Evolutionary conservation across 2,113 vertebrate genomes (phyloP).

Genomic region (Xyrauchen texanus): DNA sequence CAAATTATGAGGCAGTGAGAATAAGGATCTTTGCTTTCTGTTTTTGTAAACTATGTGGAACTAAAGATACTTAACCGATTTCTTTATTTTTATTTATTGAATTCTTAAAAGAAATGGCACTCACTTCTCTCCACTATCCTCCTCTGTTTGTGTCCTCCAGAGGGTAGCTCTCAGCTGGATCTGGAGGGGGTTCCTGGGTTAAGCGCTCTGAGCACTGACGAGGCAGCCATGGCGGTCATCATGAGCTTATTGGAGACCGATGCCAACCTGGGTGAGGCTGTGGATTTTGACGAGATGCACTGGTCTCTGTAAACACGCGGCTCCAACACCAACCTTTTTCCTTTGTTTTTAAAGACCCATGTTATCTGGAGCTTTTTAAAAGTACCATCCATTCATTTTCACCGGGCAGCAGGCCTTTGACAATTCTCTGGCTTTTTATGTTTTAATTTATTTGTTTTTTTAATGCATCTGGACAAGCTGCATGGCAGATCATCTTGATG

Average conservation of each 20-base stretch:
- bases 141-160: conserved; percentile 60
- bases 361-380: conserved; percentile 31
- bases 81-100: neutral
- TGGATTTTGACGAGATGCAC: conserved; percentile 84
- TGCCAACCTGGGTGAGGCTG: conserved; percentile 80
- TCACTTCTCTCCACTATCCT: neutral
- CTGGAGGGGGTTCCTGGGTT: conserved; percentile 82
- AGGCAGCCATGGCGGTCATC: conserved; percentile 86
- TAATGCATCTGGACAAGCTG: neutral
- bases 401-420: conserved; percentile 28
- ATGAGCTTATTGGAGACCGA: conserved; percentile 93
- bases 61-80: neutral
- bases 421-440: conserved; percentile 9
- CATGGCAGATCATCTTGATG: conserved; percentile 5
- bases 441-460: conserved; percentile 42
- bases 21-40: too few relatives aligned
- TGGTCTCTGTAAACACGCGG: conserved; percentile 81
- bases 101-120: too few relatives aligned
- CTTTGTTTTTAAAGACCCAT: neutral
- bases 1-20: too few relatives aligned
- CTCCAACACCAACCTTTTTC: neutral
- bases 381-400: conserved; percentile 17
- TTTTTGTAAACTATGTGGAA: neutral
- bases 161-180: conserved; percentile 81
- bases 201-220: conserved; percentile 76